Evolutionary conservation across 2,797 vertebrate species (phyloP), one percentile per base, ranked within the genome.

Genomic region (Hemibagrus guttatus): DNA sequence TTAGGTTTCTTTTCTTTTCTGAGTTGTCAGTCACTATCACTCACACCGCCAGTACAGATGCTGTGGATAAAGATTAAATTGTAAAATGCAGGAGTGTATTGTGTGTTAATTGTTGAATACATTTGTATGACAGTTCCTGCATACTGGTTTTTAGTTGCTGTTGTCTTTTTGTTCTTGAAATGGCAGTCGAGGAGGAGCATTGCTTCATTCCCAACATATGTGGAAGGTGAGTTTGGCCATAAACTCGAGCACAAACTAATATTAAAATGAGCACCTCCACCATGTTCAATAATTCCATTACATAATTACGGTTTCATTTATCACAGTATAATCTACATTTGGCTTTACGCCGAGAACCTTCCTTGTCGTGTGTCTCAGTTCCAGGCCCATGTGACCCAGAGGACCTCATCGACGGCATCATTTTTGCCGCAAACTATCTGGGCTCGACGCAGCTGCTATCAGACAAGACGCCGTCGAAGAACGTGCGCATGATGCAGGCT

Each of bases 401-500:
- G 93, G 98, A 99, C 92, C 95, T 99, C 91, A 99, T 99, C 0
- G 98, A 98, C 93, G 98, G 98, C 88, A 99, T 99, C 17, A 98
- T 99, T 92, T 99, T 99, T 91, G 98, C 98, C 75, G 98, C 98
- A 89, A 98, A 97, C 94, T 99, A 99, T 92, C 96, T 99, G 92
- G 98, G 98, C 90, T 99, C 97, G 42, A 99, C 97, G 76, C 98
- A 99, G 89, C 95, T 99, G 68, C 95, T 99, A 87, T 99, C 98
- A 4, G 98, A 99, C 90, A 99, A 99, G 94, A 99, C 97, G 1
- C 98, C 98, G 0, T 99, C 98, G 76, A 98, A 99, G 95, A 99
- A 98, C 31, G 96, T 98, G 84, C 96, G 98, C 91, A 99, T 99
- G 98, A 98, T 98, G 97, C 98, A 99, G 92, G 98, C 98, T 26